phyloP scores from a whole-genome alignment of 2,113 vertebrate genomes.

The Tympanuchus pallidicinctus region DNA sequence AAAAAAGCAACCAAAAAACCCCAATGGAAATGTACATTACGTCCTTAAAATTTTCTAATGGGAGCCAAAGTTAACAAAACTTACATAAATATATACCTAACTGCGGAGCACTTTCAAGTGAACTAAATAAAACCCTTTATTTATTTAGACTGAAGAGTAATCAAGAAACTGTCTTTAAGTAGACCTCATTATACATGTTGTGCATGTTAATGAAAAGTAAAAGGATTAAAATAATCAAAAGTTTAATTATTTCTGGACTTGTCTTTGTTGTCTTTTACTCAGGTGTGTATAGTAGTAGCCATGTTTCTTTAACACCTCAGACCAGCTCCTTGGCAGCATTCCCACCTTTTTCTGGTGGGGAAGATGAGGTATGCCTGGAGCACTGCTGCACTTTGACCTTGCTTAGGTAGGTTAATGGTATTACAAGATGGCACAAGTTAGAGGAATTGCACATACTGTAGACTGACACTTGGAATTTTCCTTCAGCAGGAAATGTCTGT shows the following conservation, averaged over 20 bases:
- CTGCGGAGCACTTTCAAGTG: not conserved
- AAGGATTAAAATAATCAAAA: not conserved
- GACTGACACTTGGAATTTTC: conserved; percentile 31
- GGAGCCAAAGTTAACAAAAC: conserved; percentile 22
- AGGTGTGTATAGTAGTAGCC: not conserved
- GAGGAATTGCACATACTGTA: not conserved
- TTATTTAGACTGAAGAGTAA: conserved; percentile 5
- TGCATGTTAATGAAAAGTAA: not conserved
- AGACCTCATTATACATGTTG: not conserved
- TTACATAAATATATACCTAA: not conserved
- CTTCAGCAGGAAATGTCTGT: not conserved
- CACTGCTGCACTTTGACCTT: conserved; percentile 5
- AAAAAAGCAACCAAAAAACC: no score
- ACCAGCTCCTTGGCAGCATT: conserved; percentile 21
- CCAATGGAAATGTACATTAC: not conserved
- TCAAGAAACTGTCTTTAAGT: conserved; percentile 10
- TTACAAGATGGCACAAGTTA: conserved; percentile 50
- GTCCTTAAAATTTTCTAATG: not conserved
- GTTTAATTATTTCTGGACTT: not conserved
- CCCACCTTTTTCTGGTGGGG: not conserved
- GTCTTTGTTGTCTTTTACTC: not conserved
- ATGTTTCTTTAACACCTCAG: conserved; percentile 33
- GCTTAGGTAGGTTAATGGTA: conserved; percentile 21
- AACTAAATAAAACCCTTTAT: not conserved
- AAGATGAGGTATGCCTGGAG: not conserved